Percentiles rank a stretch among this genome's conserved stretches.
These are phyloP conservation scores for Poeciliopsis turneri DNA, from an alignment of 2,797 vertebrate genomes.

Conservation along the genomic window DNA sequence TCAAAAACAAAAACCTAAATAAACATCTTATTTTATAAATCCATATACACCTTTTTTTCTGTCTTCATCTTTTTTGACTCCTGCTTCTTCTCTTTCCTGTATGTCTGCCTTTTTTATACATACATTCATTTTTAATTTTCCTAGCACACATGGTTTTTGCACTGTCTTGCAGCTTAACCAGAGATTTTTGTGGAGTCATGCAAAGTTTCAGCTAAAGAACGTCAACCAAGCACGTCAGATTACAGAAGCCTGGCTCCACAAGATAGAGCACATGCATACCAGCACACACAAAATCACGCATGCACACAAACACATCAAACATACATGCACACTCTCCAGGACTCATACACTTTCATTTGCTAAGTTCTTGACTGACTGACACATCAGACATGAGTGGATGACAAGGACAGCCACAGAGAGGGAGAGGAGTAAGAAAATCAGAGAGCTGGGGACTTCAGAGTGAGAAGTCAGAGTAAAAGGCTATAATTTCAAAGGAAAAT, in stretches of 20 bases:
- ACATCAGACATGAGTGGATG: constrained; percentile 65
- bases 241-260: constrained; percentile 71
- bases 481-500: constrained; percentile 24
- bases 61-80: constrained; percentile 39
- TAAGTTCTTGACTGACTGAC: constrained; percentile 71
- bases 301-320: constrained; percentile 26
- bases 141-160: constrained; percentile 30
- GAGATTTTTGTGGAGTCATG: constrained; percentile 75
- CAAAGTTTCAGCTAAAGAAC: constrained; percentile 74
- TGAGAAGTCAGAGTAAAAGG: constrained; percentile 30
- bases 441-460: constrained; percentile 39
- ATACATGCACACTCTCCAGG: constrained; percentile 20
- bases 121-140: constrained; percentile 2
- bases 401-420: constrained; percentile 31
- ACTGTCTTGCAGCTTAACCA: constrained; percentile 70
- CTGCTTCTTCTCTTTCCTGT: constrained; percentile 36
- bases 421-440: constrained; percentile 14
- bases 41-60: constrained; percentile 40
- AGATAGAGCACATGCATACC: constrained; percentile 57
- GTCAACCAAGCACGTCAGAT: constrained; percentile 78
- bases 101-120: constrained; percentile 16
- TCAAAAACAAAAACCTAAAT: constrained; percentile 55
- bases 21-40: constrained; percentile 48
- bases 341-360: constrained; percentile 58
- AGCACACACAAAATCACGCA: not conserved